A percentile compares a stretch with the other conserved stretches of the same genome.
Conservation (phyloP, 2,113 vertebrate species). For the Passer montanus region DNA sequence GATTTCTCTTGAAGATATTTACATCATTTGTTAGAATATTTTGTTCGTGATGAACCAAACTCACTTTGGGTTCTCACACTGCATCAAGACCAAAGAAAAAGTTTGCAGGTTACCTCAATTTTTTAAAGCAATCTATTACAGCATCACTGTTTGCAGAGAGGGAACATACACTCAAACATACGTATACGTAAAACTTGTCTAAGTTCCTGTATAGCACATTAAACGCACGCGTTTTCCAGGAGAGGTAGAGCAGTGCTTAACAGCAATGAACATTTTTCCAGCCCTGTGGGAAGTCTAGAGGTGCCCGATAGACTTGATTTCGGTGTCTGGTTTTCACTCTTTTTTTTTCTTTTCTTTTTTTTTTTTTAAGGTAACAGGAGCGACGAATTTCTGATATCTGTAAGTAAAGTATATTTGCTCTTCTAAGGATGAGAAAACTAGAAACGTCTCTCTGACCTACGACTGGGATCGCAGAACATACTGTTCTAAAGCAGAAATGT, state of each 20-base stretch:
- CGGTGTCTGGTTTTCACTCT: accelerated
- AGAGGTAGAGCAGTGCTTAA: neutral
- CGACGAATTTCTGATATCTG: neutral
- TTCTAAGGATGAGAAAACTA: neutral
- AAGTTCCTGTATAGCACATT: neutral
- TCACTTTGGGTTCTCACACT: neutral
- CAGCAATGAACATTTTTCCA: neutral
- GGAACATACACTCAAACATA: neutral
- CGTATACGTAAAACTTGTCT: neutral
- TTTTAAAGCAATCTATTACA: neutral
- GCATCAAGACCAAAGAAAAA: neutral
- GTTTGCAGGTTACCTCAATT: neutral
- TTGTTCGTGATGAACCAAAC: neutral
- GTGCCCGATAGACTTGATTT: neutral
- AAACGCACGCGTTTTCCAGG: neutral
- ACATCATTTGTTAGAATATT: neutral
- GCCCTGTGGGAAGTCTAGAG: neutral
- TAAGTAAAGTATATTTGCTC: neutral
- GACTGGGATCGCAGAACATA: conserved; percentile 40
- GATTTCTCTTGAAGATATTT: neutral
- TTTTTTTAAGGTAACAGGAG: neutral
- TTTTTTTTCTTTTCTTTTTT: accelerated
- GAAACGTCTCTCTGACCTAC: conserved; percentile 24
- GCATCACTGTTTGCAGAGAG: neutral
- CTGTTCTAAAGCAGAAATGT: conserved; percentile 68